Evolutionary conservation across 2,113 vertebrate genomes (phyloP), one percentile per base, ranked within the genome.

Genomic region (Caloenas nicobarica): DNA sequence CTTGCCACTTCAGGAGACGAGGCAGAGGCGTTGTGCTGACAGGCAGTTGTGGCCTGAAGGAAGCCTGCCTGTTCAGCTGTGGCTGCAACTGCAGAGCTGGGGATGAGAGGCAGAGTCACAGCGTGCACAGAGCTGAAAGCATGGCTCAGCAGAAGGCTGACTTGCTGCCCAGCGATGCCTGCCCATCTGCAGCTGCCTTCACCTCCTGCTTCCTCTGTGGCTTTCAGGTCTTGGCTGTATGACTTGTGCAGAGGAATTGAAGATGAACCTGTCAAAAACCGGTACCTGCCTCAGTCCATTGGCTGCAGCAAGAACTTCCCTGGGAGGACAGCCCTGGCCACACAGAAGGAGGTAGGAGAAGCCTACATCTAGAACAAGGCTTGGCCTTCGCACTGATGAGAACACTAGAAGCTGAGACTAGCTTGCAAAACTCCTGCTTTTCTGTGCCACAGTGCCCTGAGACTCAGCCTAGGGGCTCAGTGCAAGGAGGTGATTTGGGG

Each of bases 221-320:
- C 95, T 97, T 92, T 96, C 93, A 98, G 99, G 96, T 96, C 98
- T 78, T 99, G 99, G 99, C 97, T 99, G 5, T 99, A 98, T 72
- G 98, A 99, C 91, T 94, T 99, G 96, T 99, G 99, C 91, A 98
- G 99, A 81, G 99, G 99, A 73, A 98, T 99, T 68, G 99, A 99
- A 70, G 99, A 99, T 44, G 99, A 99, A 90, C 98, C 99, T 16
- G 99, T 99, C 58, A 99, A 98, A 97, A 98, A 99, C 65, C 98
- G 99, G 46, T 98, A 99, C 81, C 96, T 99, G 81, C 98, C 99
- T 7, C 99, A 98, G 96, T 99, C 99, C 56, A 98, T 99, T 70
- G 99, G 99, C 91, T 99, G 99, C 96, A 99, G 99, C 97, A 99
- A 99, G 96, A 99, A 98, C 94, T 99, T 99, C 82, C 98, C 98